These are phyloP conservation scores for Centropus unirufus DNA, from an alignment of 2,113 vertebrate species.

Conservation along the genomic window DNA sequence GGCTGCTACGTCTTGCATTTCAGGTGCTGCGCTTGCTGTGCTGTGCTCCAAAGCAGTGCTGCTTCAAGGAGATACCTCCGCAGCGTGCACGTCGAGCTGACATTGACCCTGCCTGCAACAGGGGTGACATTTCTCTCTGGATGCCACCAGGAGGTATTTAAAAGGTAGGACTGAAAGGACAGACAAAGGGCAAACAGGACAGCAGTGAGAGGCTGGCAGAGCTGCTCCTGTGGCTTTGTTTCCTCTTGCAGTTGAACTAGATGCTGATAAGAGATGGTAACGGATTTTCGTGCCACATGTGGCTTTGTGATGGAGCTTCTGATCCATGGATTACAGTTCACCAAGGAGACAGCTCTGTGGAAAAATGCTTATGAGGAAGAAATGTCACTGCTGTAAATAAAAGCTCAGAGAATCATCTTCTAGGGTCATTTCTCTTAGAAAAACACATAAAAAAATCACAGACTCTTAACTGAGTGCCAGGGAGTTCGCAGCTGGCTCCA, in stretches of 20 bases:
- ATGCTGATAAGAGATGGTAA: neutral
- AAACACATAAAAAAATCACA: neutral
- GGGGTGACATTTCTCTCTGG: neutral
- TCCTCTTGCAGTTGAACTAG: neutral
- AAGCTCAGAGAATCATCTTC: neutral
- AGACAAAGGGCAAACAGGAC: neutral
- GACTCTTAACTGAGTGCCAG: neutral
- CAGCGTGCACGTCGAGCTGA: neutral
- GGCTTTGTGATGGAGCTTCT: neutral
- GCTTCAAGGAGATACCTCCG: rapidly evolving
- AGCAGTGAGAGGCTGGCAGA: neutral
- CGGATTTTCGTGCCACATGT: neutral
- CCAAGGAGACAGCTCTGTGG: neutral
- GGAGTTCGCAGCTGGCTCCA: neutral
- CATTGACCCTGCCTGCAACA: rapidly evolving
- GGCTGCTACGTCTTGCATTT: neutral
- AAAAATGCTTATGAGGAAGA: neutral
- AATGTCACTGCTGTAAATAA: neutral
- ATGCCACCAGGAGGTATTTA: neutral
- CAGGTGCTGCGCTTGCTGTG: neutral
- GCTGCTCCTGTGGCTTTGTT: neutral
- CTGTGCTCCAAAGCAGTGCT: neutral
- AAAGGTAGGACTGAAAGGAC: neutral
- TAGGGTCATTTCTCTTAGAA: neutral
- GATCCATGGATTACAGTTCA: neutral